A percentile compares a stretch with the other conserved stretches of the same genome.
Conservation (phyloP, 1,140 invertebrate species). For the Penaeus vannamei region DNA sequence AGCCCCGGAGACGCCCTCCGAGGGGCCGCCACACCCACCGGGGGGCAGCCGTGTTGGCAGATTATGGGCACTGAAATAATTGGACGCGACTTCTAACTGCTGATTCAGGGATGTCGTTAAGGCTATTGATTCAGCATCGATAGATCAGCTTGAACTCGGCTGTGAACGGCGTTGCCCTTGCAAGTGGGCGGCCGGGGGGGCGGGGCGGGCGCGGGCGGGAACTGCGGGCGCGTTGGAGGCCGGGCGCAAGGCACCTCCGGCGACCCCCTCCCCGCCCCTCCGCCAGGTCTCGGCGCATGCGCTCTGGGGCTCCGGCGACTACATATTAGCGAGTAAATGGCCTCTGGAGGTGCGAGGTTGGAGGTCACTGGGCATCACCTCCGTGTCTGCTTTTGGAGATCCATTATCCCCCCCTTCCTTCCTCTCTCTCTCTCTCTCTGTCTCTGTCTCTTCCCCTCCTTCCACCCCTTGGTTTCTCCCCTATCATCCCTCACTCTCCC, state of each 20-base stretch:
- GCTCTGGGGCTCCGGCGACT: slow-evolving; percentile 39
- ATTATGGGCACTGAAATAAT: slow-evolving; percentile 65
- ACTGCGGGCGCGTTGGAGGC: too few species aligned
- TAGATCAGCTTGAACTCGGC: too few species aligned
- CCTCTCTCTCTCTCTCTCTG: neutral
- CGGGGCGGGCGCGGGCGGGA: neutral
- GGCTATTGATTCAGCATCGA: neutral
- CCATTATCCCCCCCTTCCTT: neutral
- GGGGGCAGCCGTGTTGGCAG: slow-evolving; percentile 58
- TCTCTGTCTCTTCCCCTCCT: neutral
- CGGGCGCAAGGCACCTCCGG: too few species aligned
- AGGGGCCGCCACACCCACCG: slow-evolving; percentile 51
- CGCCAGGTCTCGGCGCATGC: slow-evolving; percentile 31
- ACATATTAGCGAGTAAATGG: slow-evolving; percentile 59
- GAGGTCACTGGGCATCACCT: slow-evolving; percentile 49
- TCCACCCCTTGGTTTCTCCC: neutral
- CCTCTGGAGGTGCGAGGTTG: slow-evolving; percentile 52
- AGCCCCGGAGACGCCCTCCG: slow-evolving; percentile 57
- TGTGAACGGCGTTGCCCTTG: too few species aligned
- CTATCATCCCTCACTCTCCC: neutral
- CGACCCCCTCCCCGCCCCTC: neutral
- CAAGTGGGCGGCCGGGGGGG: neutral
- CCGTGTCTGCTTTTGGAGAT: neutral
- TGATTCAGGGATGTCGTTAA: slow-evolving; percentile 64
- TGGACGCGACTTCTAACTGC: slow-evolving; percentile 62